Evolutionary conservation across 2,113 vertebrate species (phyloP).

Genomic region (Atlantisia rogersi): DNA sequence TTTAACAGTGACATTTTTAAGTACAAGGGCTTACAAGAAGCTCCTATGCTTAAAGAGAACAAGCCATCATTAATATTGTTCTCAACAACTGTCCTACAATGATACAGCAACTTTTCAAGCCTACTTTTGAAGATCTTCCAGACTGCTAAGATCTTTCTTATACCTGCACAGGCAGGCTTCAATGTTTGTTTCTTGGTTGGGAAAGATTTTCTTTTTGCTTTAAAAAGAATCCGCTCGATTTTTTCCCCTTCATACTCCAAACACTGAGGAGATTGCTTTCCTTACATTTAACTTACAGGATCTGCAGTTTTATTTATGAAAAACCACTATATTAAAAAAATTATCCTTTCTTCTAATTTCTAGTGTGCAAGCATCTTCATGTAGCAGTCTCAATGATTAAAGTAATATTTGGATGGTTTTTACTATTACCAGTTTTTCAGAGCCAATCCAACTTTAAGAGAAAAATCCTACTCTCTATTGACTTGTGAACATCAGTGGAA

Average conservation of each 20-base stretch:
- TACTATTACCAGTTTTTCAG: background rate
- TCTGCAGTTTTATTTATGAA: background rate
- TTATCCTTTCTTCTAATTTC: background rate
- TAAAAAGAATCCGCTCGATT: background rate
- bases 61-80: background rate
- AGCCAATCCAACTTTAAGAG: background rate
- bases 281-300: background rate
- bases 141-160: background rate
- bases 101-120: background rate
- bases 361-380: background rate
- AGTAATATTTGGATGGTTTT: background rate
- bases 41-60: background rate
- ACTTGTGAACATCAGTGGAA: background rate
- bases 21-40: background rate
- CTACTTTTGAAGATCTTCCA: background rate
- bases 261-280: background rate
- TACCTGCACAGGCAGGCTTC: background rate
- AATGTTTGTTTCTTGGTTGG: background rate
- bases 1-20: background rate
- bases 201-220: background rate
- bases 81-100: background rate
- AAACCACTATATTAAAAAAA: background rate
- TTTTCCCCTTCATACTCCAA: background rate
- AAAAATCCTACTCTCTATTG: background rate
- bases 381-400: background rate